Base-by-base conservation (phyloP, 2,797 vertebrate genomes). In the Sebastes vulpes region DNA sequence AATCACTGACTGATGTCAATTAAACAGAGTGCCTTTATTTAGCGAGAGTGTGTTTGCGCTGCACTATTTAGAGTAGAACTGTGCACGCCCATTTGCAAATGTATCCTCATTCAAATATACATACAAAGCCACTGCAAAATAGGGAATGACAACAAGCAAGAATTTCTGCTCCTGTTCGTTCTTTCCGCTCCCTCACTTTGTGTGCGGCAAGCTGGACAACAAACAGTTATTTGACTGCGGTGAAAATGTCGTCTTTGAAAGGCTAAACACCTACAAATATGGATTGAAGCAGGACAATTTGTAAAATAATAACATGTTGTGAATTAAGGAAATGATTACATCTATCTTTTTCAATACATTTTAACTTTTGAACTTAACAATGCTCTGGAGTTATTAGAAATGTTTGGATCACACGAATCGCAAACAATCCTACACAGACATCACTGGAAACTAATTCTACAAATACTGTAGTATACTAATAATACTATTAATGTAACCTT, bases 11-110 rank as follows among this genome's bases (percentile, higher is more conserved):
- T 81, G 81, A 69, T 91, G 89, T 91, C 89, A 93, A 90, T 94
- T 93, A 90, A 86, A 81, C 77, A 85, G 83, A 92, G 91, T 93
- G 91, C 88, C 72, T 90, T 88, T 82, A 91, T 85, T 90, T 79
- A 88, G 68, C 11, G 32, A 54, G 75, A 77, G 77, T 46, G 64
- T 14, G 32, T 70, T 23, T 69, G 65, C 3, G 4, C 68, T 59
- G 68, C 83, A 77, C 72, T 54, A 26, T 72, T 77, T 42, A 61
- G 5, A 63, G 11, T 28, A 60, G 58, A 23, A 65, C 53, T 42
- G 12, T 38, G n/a, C 32, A 48, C 5, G 10, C 42, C 82, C 73
- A 77, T 90, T 77, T 78, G 78, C 54, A 75, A 91, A 90, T 88
- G 73, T 42, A 77, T 53, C 65, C 21, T 75, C 23, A 77, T 81